These are phyloP conservation scores for Aphis craccivora DNA, from an alignment of 1,140 invertebrate genomes.

Conservation along the genomic window DNA sequence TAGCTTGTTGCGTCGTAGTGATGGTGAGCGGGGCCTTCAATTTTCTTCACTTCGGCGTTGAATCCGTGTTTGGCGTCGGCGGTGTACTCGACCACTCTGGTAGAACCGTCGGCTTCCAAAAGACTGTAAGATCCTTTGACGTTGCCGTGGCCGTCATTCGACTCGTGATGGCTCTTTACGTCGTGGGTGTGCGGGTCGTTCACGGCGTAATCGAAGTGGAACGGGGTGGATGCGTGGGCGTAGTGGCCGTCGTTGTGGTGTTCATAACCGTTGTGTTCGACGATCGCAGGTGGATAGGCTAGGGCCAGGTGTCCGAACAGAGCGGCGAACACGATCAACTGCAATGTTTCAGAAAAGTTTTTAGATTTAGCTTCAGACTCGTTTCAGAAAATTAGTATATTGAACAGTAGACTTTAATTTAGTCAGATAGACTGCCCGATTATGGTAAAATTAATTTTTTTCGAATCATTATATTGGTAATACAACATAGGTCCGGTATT, in stretches of 20 bases:
- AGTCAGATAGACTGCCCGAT: no score
- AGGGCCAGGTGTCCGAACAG: conserved; percentile 62
- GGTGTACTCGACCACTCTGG: conserved; percentile 66
- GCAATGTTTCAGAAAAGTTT: not conserved
- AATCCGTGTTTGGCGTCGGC: conserved; percentile 71
- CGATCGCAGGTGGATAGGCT: conserved; percentile 61
- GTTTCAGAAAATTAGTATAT: no score
- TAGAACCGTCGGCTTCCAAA: not conserved
- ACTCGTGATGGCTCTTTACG: conserved; percentile 60
- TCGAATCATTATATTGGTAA: no score
- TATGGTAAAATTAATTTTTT: no score
- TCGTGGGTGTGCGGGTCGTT: conserved; percentile 65
- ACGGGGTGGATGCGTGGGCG: conserved; percentile 62
- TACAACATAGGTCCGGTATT: no score
- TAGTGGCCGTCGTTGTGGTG: conserved; percentile 20
- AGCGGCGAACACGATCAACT: conserved; percentile 64
- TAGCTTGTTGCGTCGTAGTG: not conserved
- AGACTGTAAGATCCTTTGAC: conserved; percentile 58
- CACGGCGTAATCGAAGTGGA: conserved; percentile 68
- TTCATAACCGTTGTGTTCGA: conserved; percentile 41
- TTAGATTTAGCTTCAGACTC: no score
- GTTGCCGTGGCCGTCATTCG: conserved; percentile 61
- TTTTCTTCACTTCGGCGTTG: conserved; percentile 61
- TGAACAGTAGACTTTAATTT: no score
- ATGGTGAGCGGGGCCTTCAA: not conserved